Conservation (phyloP, 2,888 invertebrate genomes). For the Leptogaster cylindrica region DNA sequence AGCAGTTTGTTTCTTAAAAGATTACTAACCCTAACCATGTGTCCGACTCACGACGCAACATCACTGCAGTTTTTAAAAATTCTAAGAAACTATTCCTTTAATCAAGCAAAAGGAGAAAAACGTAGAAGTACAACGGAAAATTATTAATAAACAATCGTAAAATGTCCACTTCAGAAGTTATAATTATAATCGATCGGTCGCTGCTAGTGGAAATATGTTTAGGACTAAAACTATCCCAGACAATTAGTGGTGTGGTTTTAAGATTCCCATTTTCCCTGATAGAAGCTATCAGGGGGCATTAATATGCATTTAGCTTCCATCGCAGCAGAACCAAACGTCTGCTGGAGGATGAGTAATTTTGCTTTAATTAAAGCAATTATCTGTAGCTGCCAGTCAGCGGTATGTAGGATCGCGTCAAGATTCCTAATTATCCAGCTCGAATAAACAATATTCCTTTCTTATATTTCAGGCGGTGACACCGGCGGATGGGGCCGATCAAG, state of each 20-base stretch:
- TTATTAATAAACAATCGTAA: too few species aligned
- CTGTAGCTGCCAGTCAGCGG: constrained; percentile 72
- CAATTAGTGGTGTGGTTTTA: too few species aligned
- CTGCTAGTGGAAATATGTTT: too few species aligned
- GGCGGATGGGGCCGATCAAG: constrained; percentile 84
- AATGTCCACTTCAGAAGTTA: neutral
- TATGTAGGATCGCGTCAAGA: constrained; percentile 57
- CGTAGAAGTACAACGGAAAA: too few species aligned
- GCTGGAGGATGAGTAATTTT: constrained; percentile 25
- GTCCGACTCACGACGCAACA: too few species aligned
- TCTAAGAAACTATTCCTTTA: too few species aligned
- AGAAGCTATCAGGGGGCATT: constrained; percentile 11
- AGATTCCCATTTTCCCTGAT: constrained; percentile 8
- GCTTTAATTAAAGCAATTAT: constrained; percentile 36
- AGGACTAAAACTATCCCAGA: too few species aligned
- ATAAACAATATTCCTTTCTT: neutral
- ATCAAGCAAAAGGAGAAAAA: too few species aligned
- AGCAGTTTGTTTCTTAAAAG: too few species aligned
- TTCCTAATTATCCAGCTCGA: neutral
- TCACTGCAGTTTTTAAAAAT: too few species aligned
- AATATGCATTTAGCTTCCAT: constrained; percentile 1
- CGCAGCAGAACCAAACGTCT: neutral
- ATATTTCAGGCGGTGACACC: constrained; percentile 72
- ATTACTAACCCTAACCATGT: too few species aligned
- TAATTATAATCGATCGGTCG: too few species aligned